A percentile compares a stretch with the other conserved stretches of the same genome.
phyloP scores from a whole-genome alignment of 1,140 invertebrate species.

The Gryllus bimaculatus region DNA sequence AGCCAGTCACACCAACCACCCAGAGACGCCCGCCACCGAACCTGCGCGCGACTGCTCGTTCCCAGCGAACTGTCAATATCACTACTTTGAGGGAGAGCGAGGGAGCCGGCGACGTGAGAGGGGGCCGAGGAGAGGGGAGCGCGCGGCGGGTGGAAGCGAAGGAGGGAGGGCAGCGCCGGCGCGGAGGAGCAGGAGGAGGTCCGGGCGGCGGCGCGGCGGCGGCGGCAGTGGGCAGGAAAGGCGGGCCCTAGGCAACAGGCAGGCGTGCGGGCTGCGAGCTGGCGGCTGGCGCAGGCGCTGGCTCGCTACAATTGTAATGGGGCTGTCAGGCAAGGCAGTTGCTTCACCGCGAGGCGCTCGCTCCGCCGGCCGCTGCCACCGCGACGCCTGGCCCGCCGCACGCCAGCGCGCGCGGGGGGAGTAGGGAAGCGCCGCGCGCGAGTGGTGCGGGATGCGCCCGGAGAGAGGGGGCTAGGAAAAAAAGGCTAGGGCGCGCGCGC shows the following conservation, averaged over 20 bases:
- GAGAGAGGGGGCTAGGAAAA: too few species aligned
- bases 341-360: neutral
- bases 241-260: neutral
- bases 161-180: neutral
- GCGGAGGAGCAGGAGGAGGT: neutral
- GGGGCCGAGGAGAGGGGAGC: slow-evolving; percentile 7
- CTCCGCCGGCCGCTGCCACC: slow-evolving; percentile 3
- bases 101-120: slow-evolving; percentile 32
- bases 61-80: slow-evolving; percentile 60
- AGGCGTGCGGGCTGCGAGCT: neutral
- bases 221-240: slow-evolving; percentile 6
- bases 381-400: neutral
- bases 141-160: slow-evolving; percentile 6
- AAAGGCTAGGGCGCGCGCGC: slow-evolving; percentile 30
- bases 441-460: neutral
- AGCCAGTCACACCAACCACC: slow-evolving; percentile 1
- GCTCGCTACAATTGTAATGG: neutral
- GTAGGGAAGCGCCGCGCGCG: neutral
- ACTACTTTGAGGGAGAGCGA: slow-evolving; percentile 41
- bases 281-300: neutral
- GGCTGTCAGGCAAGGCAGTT: neutral
- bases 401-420: neutral
- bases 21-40: slow-evolving; percentile 35
- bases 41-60: slow-evolving; percentile 53
- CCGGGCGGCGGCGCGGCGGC: neutral